A percentile compares a stretch with the other conserved stretches of the same genome.
These are phyloP conservation scores for Guaruba guarouba DNA, from an alignment of 2,113 vertebrate species.

Conservation along the genomic window DNA sequence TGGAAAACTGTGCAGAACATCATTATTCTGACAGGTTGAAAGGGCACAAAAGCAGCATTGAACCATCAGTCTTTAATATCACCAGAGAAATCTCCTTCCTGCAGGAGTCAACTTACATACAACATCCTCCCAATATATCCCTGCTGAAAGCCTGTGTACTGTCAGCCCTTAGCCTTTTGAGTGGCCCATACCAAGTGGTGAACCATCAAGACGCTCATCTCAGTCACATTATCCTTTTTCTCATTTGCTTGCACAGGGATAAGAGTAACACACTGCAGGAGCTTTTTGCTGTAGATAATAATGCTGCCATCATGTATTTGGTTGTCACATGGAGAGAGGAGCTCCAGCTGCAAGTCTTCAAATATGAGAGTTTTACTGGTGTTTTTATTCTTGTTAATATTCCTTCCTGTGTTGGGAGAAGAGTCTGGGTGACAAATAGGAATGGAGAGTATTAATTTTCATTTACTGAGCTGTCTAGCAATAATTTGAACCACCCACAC, in stretches of 20 bases:
- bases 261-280: neutral
- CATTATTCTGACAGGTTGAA: neutral
- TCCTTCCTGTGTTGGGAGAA: neutral
- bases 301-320: neutral
- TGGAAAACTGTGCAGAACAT: neutral
- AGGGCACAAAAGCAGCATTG: neutral
- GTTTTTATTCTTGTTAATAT: neutral
- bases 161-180: neutral
- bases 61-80: neutral
- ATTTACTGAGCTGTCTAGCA: constrained; percentile 23
- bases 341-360: constrained; percentile 10
- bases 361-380: neutral
- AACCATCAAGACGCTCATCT: neutral
- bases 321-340: neutral
- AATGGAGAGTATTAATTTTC: constrained; percentile 1
- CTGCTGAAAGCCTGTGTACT: neutral
- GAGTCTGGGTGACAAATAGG: neutral
- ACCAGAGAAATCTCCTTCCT: neutral
- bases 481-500: neutral
- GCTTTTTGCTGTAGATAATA: neutral
- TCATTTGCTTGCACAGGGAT: neutral
- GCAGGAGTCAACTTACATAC: neutral
- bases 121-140: neutral
- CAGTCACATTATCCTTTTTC: neutral
- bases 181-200: neutral